These are phyloP conservation scores for Drosophila ustulata DNA, from an alignment of 2,888 invertebrate genomes.

Conservation along the genomic window DNA sequence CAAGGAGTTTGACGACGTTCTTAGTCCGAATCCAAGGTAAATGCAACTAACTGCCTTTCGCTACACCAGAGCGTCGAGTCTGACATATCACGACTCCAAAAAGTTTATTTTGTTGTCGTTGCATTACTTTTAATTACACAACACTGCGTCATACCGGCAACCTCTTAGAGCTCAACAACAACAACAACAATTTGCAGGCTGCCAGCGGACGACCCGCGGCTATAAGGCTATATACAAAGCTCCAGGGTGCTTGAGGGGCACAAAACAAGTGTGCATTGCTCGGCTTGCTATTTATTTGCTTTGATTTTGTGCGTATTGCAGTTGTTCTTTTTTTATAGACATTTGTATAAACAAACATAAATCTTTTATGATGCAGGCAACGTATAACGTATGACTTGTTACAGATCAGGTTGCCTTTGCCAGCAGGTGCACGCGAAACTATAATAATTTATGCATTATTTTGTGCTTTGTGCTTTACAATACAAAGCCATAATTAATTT, in stretches of 20 bases:
- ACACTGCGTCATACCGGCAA: constrained; percentile 11
- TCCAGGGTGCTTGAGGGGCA: constrained; percentile 9
- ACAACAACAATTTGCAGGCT: constrained; percentile 5
- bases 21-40: constrained; percentile 51
- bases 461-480: not conserved
- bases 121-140: constrained; percentile 51
- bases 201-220: constrained; percentile 6
- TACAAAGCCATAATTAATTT: not conserved
- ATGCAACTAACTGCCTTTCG: constrained; percentile 41
- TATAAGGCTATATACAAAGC: constrained; percentile 3
- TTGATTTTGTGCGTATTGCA: constrained; percentile 24
- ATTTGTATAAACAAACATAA: constrained; percentile 8
- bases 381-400: constrained; percentile 5
- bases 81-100: constrained; percentile 57
- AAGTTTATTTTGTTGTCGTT: constrained; percentile 17
- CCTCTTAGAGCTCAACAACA: not conserved
- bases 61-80: constrained; percentile 7
- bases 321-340: constrained; percentile 2
- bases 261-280: not conserved
- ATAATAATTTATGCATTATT: not conserved
- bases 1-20: constrained; percentile 36
- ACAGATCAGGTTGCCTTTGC: constrained; percentile 4
- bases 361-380: constrained; percentile 9
- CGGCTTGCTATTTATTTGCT: constrained; percentile 6
- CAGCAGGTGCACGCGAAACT: constrained; percentile 12